Conservation (phyloP, 92 coral and sea anemone genomes). For the Galaxea fascicularis region DNA sequence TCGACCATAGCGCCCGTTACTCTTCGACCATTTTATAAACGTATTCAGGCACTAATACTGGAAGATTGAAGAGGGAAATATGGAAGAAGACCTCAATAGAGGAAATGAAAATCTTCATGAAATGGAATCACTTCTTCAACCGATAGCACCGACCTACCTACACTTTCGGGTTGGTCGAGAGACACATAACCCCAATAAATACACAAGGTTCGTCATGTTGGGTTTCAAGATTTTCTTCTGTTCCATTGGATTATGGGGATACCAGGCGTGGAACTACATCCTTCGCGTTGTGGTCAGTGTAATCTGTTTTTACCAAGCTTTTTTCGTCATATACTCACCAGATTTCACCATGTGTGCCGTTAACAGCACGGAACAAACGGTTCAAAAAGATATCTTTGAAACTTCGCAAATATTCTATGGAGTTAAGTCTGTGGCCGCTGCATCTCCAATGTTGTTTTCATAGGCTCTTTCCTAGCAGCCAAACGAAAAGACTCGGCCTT, state of each 20-base stretch:
- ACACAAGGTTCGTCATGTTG: background rate
- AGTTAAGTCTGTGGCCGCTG: constrained; percentile 66
- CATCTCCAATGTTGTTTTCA: constrained; percentile 45
- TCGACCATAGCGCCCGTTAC: no score
- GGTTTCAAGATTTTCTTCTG: constrained; percentile 36
- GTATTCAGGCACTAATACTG: background rate
- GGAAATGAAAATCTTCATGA: background rate
- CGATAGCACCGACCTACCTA: background rate
- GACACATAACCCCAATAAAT: background rate
- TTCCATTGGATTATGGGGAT: constrained; percentile 62
- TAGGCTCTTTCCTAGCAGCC: constrained; percentile 41
- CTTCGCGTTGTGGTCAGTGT: constrained; percentile 32
- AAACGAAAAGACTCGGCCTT: constrained; percentile 41
- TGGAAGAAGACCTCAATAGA: background rate
- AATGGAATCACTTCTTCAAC: background rate
- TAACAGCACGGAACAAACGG: constrained; percentile 39
- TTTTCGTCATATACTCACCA: background rate
- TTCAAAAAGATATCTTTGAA: background rate
- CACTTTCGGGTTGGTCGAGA: constrained; percentile 31
- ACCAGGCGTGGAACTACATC: constrained; percentile 40
- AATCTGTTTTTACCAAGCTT: constrained; percentile 55
- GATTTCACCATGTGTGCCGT: constrained; percentile 47
- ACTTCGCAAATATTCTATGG: constrained; percentile 34
- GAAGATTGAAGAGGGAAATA: background rate
- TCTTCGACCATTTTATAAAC: no score